Base-by-base conservation (phyloP, 2,113 vertebrate species). In the human (Homo sapiens) region DNA sequence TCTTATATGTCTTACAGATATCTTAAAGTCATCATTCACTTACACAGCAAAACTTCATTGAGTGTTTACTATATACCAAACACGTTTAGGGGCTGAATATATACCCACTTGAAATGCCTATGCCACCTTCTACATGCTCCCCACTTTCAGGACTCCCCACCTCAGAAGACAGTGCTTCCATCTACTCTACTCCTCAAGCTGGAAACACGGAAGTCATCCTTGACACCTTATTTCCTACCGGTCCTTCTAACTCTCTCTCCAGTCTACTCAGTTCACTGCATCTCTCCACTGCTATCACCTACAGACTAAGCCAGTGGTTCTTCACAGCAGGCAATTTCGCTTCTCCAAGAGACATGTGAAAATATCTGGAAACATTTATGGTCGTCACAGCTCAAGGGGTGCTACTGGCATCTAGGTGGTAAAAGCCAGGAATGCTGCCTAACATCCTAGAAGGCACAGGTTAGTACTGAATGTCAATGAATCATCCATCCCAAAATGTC, bases 371-470 rank as follows among this genome's bases (percentile, higher is more conserved):
- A 64, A 72, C 25, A 50, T 38, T 68, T 35, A n/a, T 0, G 7
- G 61, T 11, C 12, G 61, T 48, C 68, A 45, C 73, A 68, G 8
- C 12, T 35, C 1, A 20, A 38, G 52, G 52, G 17, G 23, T 9
- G 20, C 52, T 22, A 61, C 79, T 12, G 4, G 61, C 13, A 16
- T 7, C 43, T 4, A 52, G 18, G 1, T 16, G 73, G 22, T 5
- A 3, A 73, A 57, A 57, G 66, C 8, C 32, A n/a, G 0, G 52
- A 22, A 72, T 1, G 11, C 57, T 30, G 32, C 43, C 13, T 3
- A 50, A 12, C 12, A 45, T 3, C 23, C 64, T 18, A 35, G 4
- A n/a, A 6, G 1, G 13, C 16, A 6, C 4, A 12, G 22, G 35
- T 8, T 30, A 16, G 73, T 35, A 43, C 20, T 13, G 0, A 11